Conservation (phyloP, 2,113 vertebrate species). For the Phrynosoma blainvillii region DNA sequence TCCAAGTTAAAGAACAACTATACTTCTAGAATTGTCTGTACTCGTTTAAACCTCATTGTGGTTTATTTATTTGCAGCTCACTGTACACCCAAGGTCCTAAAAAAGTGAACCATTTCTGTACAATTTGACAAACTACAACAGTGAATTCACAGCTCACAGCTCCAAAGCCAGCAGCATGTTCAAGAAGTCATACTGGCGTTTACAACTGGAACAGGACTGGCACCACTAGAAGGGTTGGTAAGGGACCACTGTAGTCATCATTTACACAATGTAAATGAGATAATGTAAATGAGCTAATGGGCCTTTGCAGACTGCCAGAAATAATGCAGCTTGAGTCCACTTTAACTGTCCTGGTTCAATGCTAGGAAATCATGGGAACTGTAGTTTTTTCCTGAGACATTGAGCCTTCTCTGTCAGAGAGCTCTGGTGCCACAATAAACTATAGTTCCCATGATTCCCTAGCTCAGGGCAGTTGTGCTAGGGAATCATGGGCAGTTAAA, state of each 20-base stretch:
- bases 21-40: not conserved
- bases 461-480: too few species aligned
- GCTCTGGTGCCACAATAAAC: too few species aligned
- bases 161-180: not conserved
- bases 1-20: not conserved
- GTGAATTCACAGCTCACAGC: not conserved
- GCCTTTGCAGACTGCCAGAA: too few species aligned
- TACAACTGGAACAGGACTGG: not conserved
- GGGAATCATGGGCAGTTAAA: too few species aligned
- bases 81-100: not conserved
- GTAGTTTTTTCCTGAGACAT: too few species aligned
- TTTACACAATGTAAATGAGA: not conserved
- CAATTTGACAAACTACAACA: not conserved
- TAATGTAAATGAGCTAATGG: too few species aligned
- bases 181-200: not conserved
- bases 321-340: too few species aligned
- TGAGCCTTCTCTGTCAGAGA: too few species aligned
- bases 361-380: too few species aligned
- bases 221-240: not conserved
- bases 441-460: too few species aligned
- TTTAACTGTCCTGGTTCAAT: too few species aligned
- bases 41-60: not conserved
- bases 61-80: too few species aligned
- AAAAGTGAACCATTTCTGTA: not conserved
- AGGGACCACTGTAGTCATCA: not conserved